Evolutionary conservation across 2,113 vertebrate species (phyloP).

Genomic region (Promerops cafer): DNA sequence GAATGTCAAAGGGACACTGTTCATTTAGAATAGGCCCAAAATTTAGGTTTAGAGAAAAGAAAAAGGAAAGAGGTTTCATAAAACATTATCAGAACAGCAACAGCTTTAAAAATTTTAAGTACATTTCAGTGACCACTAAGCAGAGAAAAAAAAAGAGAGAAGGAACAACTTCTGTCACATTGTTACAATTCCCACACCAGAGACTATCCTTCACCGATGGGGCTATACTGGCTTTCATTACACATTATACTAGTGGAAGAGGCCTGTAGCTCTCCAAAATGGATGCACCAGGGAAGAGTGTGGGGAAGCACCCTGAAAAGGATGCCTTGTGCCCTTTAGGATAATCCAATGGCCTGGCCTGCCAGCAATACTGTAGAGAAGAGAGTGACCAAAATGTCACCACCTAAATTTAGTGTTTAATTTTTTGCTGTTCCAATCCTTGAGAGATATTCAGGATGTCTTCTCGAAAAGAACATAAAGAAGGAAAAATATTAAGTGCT

Average conservation of each 20-base stretch:
- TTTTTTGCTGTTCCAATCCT: neutral
- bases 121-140: neutral
- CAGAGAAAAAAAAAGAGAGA: neutral
- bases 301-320: neutral
- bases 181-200: neutral
- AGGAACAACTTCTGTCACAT: neutral
- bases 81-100: slow-evolving; percentile 15
- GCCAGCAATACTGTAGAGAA: neutral
- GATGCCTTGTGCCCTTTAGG: neutral
- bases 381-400: neutral
- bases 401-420: neutral
- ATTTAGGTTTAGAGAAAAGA: slow-evolving; percentile 26
- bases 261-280: neutral
- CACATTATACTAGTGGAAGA: neutral
- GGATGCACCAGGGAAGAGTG: neutral
- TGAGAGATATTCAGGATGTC: neutral
- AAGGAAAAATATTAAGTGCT: neutral
- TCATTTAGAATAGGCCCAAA: slow-evolving; percentile 40
- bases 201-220: neutral
- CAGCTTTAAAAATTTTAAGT: slow-evolving; percentile 3
- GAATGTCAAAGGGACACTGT: slow-evolving; percentile 68
- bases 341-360: neutral
- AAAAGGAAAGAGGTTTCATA: neutral
- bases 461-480: neutral
- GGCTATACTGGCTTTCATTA: neutral